Base-by-base conservation (phyloP, 2,113 vertebrate genomes). In the Pionites leucogaster region DNA sequence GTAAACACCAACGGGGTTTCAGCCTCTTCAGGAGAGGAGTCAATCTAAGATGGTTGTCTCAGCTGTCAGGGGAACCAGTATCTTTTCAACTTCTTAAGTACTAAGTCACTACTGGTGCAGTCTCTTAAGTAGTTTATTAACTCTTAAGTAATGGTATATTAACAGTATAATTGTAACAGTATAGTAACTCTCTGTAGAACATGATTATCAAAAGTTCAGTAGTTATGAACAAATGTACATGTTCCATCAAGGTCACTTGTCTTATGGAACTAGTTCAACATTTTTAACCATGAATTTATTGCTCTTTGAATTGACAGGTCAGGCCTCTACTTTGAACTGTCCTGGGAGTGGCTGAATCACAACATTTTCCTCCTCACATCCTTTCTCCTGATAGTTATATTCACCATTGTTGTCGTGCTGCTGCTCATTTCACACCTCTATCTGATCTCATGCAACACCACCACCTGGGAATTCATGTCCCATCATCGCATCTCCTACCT, bases 381-480 rank as follows among this genome's bases (percentile, higher is more conserved):
- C 72, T 98, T 98, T 69, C 19, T 97, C 14, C 72, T 99, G 93
- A 97, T 98, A 52, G 81, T 91, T 0, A 42, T 99, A 89, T 98
- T 98, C 76, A 98, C 98, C 1, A 52, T 97, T 64, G 97, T 98
- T 22, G 98, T 98, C 25, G 60, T 98, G 67, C 98, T 99, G 50
- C 98, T 99, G 79, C 98, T 99, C 3, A 96, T 97, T 70, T 99
- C 98, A 0, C 99, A 99, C 84, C 98, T 99, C 62, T 99, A 99
- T 96, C 98, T 99, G 96, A 98, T 99, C 67, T 99, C 99, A 3
- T 98, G 98, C 94, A 99, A 99, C 97, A 98, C 98, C 72, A 99
- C 99, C 68, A 99, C 99, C n/a, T 99, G 99, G 99, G 99, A 99
- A 93, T 99, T 99, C 98, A 99, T 99, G 98, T 99, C 99, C 0